phyloP scores from a whole-genome alignment of 2,113 vertebrate species.

The Rallus limicola region DNA sequence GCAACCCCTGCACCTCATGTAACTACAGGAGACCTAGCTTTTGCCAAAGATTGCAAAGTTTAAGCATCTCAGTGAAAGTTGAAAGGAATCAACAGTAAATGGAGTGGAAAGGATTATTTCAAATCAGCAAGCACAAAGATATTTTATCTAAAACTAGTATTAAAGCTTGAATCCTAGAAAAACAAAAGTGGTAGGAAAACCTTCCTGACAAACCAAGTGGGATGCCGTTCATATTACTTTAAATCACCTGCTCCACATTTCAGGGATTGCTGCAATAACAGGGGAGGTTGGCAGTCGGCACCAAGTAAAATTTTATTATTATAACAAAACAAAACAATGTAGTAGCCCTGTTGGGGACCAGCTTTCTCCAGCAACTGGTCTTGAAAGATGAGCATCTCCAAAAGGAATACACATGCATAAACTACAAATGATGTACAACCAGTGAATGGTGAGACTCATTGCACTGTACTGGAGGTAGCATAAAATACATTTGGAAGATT shows the following conservation, averaged over 20 bases:
- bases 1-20: neutral
- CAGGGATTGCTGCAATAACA: neutral
- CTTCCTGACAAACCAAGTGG: neutral
- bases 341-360: neutral
- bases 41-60: neutral
- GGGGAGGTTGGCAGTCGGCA: neutral
- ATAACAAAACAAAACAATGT: neutral
- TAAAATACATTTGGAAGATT: neutral
- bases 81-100: neutral
- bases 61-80: neutral
- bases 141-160: neutral
- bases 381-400: neutral
- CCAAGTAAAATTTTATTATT: neutral
- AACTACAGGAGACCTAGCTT: neutral
- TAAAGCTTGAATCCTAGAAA: neutral
- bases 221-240: neutral
- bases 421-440: neutral
- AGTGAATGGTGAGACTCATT: too few species aligned
- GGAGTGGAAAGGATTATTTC: neutral
- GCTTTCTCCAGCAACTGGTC: neutral
- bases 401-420: fast-evolving
- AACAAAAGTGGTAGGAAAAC: neutral
- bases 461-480: neutral
- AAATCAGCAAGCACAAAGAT: neutral
- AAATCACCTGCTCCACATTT: neutral